Evolutionary conservation across 2,888 invertebrate genomes (phyloP).

Genomic region (Tortrix viridana): DNA sequence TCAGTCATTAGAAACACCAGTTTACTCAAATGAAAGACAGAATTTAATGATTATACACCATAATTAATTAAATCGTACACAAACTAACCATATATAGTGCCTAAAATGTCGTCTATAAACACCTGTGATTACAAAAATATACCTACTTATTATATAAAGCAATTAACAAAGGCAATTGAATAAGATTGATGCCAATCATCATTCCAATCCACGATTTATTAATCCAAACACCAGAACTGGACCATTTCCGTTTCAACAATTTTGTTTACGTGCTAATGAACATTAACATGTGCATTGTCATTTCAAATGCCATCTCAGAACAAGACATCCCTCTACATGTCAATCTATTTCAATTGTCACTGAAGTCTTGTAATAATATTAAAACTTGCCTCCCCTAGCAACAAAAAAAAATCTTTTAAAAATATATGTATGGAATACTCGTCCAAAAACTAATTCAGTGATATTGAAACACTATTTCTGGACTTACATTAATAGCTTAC

Average conservation of each 20-base stretch:
- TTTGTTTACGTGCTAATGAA: constrained; percentile 12
- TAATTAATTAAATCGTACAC: constrained; percentile 34
- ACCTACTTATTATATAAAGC: constrained; percentile 71
- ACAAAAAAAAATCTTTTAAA: constrained; percentile 44
- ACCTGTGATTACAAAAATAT: constrained; percentile 77
- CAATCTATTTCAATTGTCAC: constrained; percentile 19
- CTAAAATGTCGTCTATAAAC: constrained; percentile 42
- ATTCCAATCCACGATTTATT: constrained; percentile 53
- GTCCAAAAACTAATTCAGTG: constrained; percentile 23
- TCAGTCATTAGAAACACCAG: constrained; percentile 28
- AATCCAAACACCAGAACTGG: constrained; percentile 46
- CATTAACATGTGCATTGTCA: constrained; percentile 11
- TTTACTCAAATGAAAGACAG: constrained; percentile 11
- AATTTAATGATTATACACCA: constrained; percentile 48
- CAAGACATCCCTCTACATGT: constrained; percentile 1
- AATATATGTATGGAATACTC: constrained; percentile 21
- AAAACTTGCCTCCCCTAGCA: constrained; percentile 53
- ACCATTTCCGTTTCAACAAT: constrained; percentile 35
- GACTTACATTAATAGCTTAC: constrained; percentile 70
- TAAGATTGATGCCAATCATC: constrained; percentile 56
- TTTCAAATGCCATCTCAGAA: constrained; percentile 7
- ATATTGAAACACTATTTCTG: constrained; percentile 46
- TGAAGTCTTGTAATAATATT: constrained; percentile 15
- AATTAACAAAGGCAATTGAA: constrained; percentile 70
- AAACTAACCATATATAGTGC: constrained; percentile 38